Conservation (phyloP, 2,113 vertebrate genomes). For the Hippocampus mohnikei region DNA sequence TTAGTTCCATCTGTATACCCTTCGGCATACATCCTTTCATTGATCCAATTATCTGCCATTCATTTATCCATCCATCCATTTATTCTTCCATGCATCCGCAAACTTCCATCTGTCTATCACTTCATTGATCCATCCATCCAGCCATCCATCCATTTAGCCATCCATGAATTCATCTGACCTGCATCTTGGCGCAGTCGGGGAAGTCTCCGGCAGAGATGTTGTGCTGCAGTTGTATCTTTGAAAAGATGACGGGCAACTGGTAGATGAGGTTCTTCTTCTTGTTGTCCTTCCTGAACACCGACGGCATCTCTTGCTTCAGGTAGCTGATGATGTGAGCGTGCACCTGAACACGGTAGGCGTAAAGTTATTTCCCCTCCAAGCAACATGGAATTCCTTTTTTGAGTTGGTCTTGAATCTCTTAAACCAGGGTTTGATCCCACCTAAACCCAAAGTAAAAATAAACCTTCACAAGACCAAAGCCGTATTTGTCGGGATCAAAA, state of each 20-base stretch:
- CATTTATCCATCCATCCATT: no score
- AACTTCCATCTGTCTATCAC: not conserved
- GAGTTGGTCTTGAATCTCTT: no score
- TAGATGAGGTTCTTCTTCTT: constrained; percentile 90
- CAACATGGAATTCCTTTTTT: no score
- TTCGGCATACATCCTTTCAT: no score
- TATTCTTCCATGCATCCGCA: no score
- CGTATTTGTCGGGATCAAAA: no score
- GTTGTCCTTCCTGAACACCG: constrained; percentile 87
- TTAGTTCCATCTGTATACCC: not conserved
- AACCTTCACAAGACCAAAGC: no score
- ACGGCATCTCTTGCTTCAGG: constrained; percentile 90
- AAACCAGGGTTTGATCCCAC: no score
- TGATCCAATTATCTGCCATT: no score
- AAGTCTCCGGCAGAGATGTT: constrained; percentile 90
- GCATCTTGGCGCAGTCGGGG: constrained; percentile 88
- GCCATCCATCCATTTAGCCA: not conserved
- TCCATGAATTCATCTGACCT: constrained; percentile 67
- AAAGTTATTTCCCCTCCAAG: not conserved
- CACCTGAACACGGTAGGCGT: constrained; percentile 66
- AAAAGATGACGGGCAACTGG: constrained; percentile 85
- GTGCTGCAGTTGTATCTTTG: constrained; percentile 87
- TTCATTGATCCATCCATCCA: not conserved
- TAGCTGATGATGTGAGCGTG: constrained; percentile 90
- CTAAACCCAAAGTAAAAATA: no score